Evolutionary conservation across 92 coral and sea anemone species (phyloP), one percentile per base, ranked within the genome.

Genomic region (Palythoa grandiflora): DNA sequence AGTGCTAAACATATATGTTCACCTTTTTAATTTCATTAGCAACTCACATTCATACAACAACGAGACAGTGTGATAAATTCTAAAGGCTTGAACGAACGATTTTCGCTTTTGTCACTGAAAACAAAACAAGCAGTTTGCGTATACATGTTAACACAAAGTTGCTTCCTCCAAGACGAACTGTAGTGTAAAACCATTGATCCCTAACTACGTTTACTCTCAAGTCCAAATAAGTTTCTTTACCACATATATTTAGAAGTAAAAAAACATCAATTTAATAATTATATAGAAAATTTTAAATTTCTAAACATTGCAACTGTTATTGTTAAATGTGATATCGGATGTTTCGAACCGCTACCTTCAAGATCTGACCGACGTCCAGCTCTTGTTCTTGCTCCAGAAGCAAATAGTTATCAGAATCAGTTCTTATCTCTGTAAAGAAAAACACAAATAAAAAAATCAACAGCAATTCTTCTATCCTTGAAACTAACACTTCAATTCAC

Each of bases 311-410:
- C 5, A 9, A 59, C 1, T 59, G 65, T 11, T 10, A 4, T 11
- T 59, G 16, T 59, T 17, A 59, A 3, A 3, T 59, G 19, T 17
- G 65, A 9, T 13, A 3, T 14, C 17, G 19, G 17, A 17, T 59
- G 16, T 13, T 8, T 73, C 15, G 39, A 73, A 13, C 65, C 19
- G 44, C 5, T 78, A 78, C 83, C 70, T 78, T 52, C 17, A 78
- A 36, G 17, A 78, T 78, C 48, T 78, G 70, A 17, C 54, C 83
- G 68, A 78, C 70, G 9, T 78, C 68, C 16, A 78, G 16, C 47
- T 78, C 83, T 14, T 68, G 83, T 13, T 78, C 83, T 55, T 78
- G 83, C 37, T 78, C 83, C n/a, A 78, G 52, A 54, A 78, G 70
- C 8, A 78, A 21, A 52, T 55, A 61, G 35, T 78, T 36, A 14